Evolutionary conservation across 37 sponge, comb jelly and placozoan genomes (phyloP).

Genomic region (Aplysina aerophoba): DNA sequence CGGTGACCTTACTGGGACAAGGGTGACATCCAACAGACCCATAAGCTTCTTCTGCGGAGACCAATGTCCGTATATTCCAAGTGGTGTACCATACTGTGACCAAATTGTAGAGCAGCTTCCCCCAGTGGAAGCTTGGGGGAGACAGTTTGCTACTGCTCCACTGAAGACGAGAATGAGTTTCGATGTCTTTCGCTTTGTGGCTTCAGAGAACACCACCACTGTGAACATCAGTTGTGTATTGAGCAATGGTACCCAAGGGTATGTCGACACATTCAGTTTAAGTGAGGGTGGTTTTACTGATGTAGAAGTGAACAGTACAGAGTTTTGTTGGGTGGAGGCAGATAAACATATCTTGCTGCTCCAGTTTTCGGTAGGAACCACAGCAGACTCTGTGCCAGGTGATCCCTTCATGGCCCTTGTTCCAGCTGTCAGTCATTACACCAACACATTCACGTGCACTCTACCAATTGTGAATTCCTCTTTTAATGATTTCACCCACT

Average conservation of each 20-base stretch:
- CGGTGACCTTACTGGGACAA: constrained; percentile 40
- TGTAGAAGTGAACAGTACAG: neutral
- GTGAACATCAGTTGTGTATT: constrained; percentile 31
- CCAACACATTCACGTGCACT: constrained; percentile 43
- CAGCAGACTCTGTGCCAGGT: neutral
- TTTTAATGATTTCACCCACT: too few species aligned
- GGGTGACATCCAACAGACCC: constrained; percentile 44
- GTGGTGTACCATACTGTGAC: constrained; percentile 47
- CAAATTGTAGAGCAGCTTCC: constrained; percentile 55
- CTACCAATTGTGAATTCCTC: neutral
- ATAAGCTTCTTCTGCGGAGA: constrained; percentile 37
- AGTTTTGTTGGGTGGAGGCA: constrained; percentile 48
- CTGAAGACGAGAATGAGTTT: constrained; percentile 18
- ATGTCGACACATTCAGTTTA: neutral
- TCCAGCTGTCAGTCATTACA: constrained; percentile 71
- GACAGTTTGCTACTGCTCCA: constrained; percentile 37
- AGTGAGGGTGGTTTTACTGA: constrained; percentile 26
- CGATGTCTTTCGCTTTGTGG: constrained; percentile 38
- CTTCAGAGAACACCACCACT: constrained; percentile 35
- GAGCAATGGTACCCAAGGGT: neutral
- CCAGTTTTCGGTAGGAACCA: constrained; percentile 37
- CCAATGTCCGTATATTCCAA: constrained; percentile 35
- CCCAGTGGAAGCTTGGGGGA: constrained; percentile 65
- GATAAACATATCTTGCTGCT: constrained; percentile 36
- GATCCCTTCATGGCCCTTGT: constrained; percentile 71